Base-by-base conservation (phyloP, 30 jellyfish, hydroid and myxozoan species). In the Aurelia coerulea region DNA sequence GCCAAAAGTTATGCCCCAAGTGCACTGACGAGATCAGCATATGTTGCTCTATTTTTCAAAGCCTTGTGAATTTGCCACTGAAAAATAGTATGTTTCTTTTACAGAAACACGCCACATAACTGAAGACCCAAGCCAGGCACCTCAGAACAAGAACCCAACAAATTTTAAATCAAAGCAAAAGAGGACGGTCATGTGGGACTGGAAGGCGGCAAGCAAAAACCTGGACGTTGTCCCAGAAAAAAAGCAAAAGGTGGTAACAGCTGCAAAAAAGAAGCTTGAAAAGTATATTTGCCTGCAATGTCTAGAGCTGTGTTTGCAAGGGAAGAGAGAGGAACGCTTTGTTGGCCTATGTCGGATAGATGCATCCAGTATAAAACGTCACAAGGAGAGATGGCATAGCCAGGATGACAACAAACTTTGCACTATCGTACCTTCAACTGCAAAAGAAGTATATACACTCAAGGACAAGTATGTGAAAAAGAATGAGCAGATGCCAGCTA, bases 311-410 rank as follows among this genome's bases (percentile, higher is more conserved):
- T 72, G 75, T 9, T 62, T 68, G 67, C 76, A 66, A 53, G 84
- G 84, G 69, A 64, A 63, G 37, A 39, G 35, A 49, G 68, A 83
- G 46, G 88, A 58, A 72, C 62, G 92, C 56, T 83, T 35, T 50
- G 35, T 85, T 10, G 3, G 39, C 14, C 69, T 83, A 56, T 83
- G 92, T 68, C 69, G 87, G 37, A 83, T 42, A 14, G 76, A 81
- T 32, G 19, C 35, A 29, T 68, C 75, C 18, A 81, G 86, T 63
- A 46, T 66, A 5, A 64, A 66, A 23, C 81, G 90, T 11, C 81
- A 80, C 42, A 68, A 81, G 23, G 54, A 88, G 37, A 83, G 87
- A 62, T 83, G 92, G 92, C 92, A 83, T 42, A 14, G 84, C 62
- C 83, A 39, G 41, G 71, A 59, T 15, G 17, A 62, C n/a, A 83